These are phyloP conservation scores for Steromphala cineraria DNA, from an alignment of 2,888 invertebrate genomes.

Conservation along the genomic window DNA sequence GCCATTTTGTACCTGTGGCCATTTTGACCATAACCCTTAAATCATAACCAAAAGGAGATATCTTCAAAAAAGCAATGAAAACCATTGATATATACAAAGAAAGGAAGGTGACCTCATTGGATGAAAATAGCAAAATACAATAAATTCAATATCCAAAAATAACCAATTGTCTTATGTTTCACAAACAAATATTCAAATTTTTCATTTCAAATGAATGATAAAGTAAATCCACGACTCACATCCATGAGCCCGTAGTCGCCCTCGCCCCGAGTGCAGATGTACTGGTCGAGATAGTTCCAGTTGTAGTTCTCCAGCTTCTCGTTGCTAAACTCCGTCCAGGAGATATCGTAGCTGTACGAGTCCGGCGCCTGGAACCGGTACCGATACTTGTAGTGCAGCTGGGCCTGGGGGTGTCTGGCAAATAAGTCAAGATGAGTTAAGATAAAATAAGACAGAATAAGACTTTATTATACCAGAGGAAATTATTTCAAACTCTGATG, in stretches of 20 bases:
- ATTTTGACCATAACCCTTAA: too few species aligned
- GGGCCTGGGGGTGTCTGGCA: slow-evolving; percentile 92
- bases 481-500: too few species aligned
- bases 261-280: slow-evolving; percentile 95
- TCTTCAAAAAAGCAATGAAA: background rate
- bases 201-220: too few species aligned
- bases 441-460: too few species aligned
- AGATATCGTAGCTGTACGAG: slow-evolving; percentile 85
- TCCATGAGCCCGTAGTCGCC: slow-evolving; percentile 88
- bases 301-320: slow-evolving; percentile 96
- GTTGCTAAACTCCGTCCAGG: slow-evolving; percentile 94
- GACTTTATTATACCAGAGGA: too few species aligned
- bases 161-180: background rate
- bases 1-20: too few species aligned
- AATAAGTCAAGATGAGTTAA: too few species aligned
- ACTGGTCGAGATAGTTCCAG: slow-evolving; percentile 98
- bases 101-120: background rate
- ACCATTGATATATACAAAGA: background rate
- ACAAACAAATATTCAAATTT: background rate
- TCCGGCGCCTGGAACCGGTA: slow-evolving; percentile 76
- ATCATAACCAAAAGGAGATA: background rate
- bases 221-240: slow-evolving; percentile 78
- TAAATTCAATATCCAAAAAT: background rate
- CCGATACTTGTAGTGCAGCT: slow-evolving; percentile 84
- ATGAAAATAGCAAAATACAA: too few species aligned